Conservation (phyloP, 2,888 invertebrate genomes). For the Morpho deidamia region DNA sequence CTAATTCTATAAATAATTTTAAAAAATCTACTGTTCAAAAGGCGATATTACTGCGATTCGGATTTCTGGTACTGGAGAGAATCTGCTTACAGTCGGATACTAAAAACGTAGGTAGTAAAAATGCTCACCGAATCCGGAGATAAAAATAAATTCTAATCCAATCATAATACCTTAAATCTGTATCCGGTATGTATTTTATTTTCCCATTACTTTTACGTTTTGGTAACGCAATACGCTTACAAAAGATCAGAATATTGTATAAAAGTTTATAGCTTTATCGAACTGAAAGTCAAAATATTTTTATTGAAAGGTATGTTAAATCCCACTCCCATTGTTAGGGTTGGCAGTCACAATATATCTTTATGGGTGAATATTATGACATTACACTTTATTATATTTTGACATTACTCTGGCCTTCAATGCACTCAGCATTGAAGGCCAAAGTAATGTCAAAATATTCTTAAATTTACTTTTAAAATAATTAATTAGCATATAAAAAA, state of each 20-base stretch:
- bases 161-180: background rate
- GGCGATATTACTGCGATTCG: background rate
- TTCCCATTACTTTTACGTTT: background rate
- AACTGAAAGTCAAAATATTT: background rate
- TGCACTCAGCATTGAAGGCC: too few relatives aligned
- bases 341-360: too few relatives aligned
- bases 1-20: too few relatives aligned
- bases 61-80: slow-evolving; percentile 1
- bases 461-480: too few relatives aligned
- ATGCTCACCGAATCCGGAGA: background rate
- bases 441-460: too few relatives aligned
- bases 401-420: too few relatives aligned
- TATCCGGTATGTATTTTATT: background rate
- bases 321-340: too few relatives aligned
- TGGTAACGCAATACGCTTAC: background rate
- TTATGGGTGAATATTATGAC: too few relatives aligned
- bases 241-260: background rate
- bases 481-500: too few relatives aligned
- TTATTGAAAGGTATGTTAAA: background rate
- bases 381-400: too few relatives aligned
- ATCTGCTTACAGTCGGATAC: background rate
- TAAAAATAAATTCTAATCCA: slow-evolving; percentile 1
- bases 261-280: slow-evolving; percentile 1
- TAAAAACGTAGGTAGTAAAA: background rate
- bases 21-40: too few relatives aligned